Evolutionary conservation across 2,113 vertebrate genomes (phyloP).

Genomic region (Colistium nudipinnis): DNA sequence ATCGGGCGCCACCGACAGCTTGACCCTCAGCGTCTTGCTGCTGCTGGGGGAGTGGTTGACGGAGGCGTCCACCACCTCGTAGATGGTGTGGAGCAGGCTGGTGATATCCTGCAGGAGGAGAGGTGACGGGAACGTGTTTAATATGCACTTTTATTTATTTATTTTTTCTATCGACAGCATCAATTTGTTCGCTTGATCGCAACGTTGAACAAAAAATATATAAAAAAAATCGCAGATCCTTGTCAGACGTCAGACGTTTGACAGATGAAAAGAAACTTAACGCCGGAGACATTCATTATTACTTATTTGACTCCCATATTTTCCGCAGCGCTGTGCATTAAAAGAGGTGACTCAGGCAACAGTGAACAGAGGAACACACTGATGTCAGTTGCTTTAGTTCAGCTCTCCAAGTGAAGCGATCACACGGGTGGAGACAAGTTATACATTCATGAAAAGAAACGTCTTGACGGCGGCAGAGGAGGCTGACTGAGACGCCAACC

Average conservation of each 20-base stretch:
- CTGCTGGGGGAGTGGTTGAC: conserved; percentile 96
- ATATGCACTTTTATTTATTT: too few relatives aligned
- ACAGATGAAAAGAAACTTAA: neutral
- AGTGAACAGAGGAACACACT: conserved; percentile 34
- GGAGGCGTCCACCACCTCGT: conserved; percentile 95
- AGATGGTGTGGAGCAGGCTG: conserved; percentile 97
- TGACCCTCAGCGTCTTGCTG: conserved; percentile 96
- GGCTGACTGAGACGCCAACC: conserved; percentile 49
- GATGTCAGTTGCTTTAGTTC: conserved; percentile 54
- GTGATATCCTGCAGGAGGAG: conserved; percentile 91
- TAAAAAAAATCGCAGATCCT: neutral
- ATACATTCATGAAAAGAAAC: conserved; percentile 59
- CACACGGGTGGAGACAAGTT: conserved; percentile 47
- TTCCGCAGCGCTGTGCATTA: conserved; percentile 28
- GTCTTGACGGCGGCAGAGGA: conserved; percentile 32
- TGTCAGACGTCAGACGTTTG: neutral
- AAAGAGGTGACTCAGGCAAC: conserved; percentile 42
- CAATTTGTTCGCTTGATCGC: neutral
- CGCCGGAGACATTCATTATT: conserved; percentile 6
- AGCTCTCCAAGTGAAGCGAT: conserved; percentile 49
- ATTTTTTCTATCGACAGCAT: neutral
- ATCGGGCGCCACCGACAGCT: conserved; percentile 94
- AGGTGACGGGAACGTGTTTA: neutral
- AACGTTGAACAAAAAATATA: neutral
- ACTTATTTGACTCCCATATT: conserved; percentile 7